phyloP scores from a whole-genome alignment of 1,140 invertebrate species.

The Tetragnatha versicolor region DNA sequence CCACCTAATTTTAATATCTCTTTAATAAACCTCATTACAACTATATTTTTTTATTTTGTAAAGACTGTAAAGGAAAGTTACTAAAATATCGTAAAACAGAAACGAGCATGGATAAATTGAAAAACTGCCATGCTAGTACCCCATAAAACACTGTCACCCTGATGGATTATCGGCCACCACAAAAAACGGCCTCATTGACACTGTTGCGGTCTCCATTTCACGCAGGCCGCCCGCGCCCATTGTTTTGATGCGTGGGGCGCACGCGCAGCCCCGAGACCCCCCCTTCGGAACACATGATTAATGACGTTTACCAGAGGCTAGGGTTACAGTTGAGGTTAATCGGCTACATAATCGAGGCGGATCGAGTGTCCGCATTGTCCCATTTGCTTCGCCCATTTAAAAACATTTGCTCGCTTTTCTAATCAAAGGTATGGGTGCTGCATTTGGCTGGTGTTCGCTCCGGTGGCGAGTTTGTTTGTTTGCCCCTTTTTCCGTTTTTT shows the following conservation, averaged over 20 bases:
- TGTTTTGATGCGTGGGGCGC: background rate
- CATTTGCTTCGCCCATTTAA: slow-evolving; percentile 12
- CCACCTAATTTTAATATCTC: too few species aligned
- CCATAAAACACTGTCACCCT: background rate
- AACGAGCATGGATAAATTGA: background rate
- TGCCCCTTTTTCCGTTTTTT: too few species aligned
- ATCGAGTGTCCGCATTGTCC: slow-evolving; percentile 29
- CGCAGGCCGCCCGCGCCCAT: background rate
- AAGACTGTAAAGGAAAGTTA: too few species aligned
- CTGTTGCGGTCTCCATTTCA: background rate
- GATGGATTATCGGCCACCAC: background rate
- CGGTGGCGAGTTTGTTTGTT: too few species aligned
- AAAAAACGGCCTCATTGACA: background rate
- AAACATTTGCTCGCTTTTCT: background rate
- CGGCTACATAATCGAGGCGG: slow-evolving; percentile 38
- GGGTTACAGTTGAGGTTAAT: slow-evolving; percentile 25
- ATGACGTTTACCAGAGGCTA: background rate
- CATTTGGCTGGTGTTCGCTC: slow-evolving; percentile 7
- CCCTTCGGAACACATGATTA: slow-evolving; percentile 15
- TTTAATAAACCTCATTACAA: too few species aligned
- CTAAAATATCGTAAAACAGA: too few species aligned
- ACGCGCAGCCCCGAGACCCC: background rate
- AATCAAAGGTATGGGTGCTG: background rate
- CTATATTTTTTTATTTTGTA: too few species aligned
- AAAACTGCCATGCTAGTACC: background rate